Evolutionary conservation across 2,888 invertebrate species (phyloP), one percentile per base, ranked within the genome.

Genomic region (Matsumyia berberina): DNA sequence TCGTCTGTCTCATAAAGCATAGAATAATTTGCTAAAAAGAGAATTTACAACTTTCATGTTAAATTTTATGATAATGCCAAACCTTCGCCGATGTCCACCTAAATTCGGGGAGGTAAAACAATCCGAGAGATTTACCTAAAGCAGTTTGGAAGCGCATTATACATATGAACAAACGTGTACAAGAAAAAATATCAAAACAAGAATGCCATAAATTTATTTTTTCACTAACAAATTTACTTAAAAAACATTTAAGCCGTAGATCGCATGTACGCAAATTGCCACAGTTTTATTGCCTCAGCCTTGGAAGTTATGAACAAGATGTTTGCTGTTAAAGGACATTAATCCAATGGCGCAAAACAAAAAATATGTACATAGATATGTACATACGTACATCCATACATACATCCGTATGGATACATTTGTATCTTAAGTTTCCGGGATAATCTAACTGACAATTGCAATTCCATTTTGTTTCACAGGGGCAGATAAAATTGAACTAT

Each of bases 251-350:
- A 57, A 66, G 55, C 66, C 35, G 57, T 66, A 42, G 37, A 62
- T 69, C 69, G 69, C 19, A 66, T 24, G 58, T 74, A 81, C 69
- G 74, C 74, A 81, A 81, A 76, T 81, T 81, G 49, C 57, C 51
- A 46, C 53, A 64, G 49, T 69, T 81, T 81, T 76, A 81, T 69
- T 69, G 69, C 31, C 42, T 6, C 49, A 69, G 55, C 73, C 53
- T 74, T 80, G 67, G 24, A 46, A 74, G 44, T 67, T 74, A 60
- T 67, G 53, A 67, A 44, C 67, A 9, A 37, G 35, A 73, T 17
- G 46, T 80, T 46, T 58, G 12, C 44, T 35, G 37, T 64, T 37
- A 37, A 31, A 46, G 19, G 51, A 12, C 39, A 72, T 72, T 72
- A 53, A 66, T 72, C 33, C 33, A 46, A 58, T 42, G 73, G 42